A percentile compares a stretch with the other conserved stretches of the same genome.
These are phyloP conservation scores for Eumacrocentrus americanus DNA, from an alignment of 2,888 invertebrate species.

Conservation along the genomic window DNA sequence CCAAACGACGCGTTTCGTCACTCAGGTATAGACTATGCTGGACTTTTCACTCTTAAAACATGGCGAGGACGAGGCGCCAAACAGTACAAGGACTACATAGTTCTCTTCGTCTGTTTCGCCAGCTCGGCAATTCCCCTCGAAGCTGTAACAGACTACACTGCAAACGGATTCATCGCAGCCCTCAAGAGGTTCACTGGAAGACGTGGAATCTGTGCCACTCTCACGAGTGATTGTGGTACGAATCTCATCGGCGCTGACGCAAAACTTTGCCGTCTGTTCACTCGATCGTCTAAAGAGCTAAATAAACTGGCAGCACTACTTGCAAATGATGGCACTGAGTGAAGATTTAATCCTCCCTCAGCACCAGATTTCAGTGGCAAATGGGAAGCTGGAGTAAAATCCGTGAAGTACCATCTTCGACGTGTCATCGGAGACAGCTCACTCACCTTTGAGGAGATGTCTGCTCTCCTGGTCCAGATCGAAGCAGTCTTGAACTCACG, in stretches of 20 bases:
- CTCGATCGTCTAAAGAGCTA: too few species aligned
- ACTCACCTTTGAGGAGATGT: slow-evolving; percentile 18
- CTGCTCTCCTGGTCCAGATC: slow-evolving; percentile 21
- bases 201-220: slow-evolving; percentile 33
- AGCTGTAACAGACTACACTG: slow-evolving; percentile 32
- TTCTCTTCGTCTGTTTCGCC: slow-evolving; percentile 38
- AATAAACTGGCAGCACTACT: too few species aligned
- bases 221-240: slow-evolving; percentile 33
- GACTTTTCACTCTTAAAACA: slow-evolving; percentile 15
- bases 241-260: slow-evolving; percentile 28
- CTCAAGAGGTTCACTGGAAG: slow-evolving; percentile 35
- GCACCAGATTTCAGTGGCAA: too few species aligned
- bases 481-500: slow-evolving; percentile 36
- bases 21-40: slow-evolving; percentile 40
- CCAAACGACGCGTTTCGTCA: slow-evolving; percentile 39
- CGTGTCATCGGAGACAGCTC: not conserved
- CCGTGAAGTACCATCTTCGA: too few species aligned
- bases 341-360: too few species aligned
- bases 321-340: too few species aligned
- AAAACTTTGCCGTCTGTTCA: not conserved
- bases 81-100: slow-evolving; percentile 33
- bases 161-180: slow-evolving; percentile 35
- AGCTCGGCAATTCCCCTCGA: slow-evolving; percentile 40
- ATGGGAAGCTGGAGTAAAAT: too few species aligned
- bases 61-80: slow-evolving; percentile 16